Base-by-base conservation (phyloP, 1,140 invertebrate genomes). In the Bombus balteatus region DNA sequence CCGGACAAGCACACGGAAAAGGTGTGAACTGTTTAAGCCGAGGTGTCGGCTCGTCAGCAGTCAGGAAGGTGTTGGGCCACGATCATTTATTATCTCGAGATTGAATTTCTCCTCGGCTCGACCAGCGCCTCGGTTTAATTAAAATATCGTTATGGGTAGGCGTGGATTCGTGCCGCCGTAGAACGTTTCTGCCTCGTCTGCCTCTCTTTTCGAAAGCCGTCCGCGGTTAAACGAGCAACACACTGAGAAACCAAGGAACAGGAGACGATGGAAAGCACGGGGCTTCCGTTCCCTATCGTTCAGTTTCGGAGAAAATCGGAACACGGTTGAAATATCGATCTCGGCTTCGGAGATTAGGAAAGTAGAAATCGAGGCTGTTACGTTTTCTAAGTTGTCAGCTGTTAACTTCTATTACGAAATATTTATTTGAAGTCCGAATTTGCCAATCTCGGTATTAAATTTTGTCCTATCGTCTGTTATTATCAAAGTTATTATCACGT, bases 71-170 rank as follows among this genome's bases (percentile, higher is more conserved):
- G 93, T 94, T 94, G 93, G 94, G 91, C 94, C 93, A 92, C 93
- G 94, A 95, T 95, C 95, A 95, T 95, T 95, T 95, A 95, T 95
- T 95, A 95, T 95, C 94, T 93, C 91, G 93, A 95, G 95, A 95
- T 95, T 95, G 94, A 95, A 95, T 95, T 95, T 95, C 94, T 95
- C 92, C 92, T 91, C 92, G 91, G 93, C 91, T 89, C 91, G 88
- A 87, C 92, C 93, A 92, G 90, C 93, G 91, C 92, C 92, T 94
- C 91, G 92, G 92, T 95, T 95, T 95, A 95, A 95, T 95, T 95
- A 95, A 95, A 95, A 95, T 95, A 95, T 95, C 94, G 94, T 95
- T 95, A 95, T 95, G 94, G 93, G 95, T 95, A 95, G 95, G 95
- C 95, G 95, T 94, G 94, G 93, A 95, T 94, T 94, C 91, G 89